Conservation (phyloP, 2,888 invertebrate genomes). For the Congeria kusceri region DNA sequence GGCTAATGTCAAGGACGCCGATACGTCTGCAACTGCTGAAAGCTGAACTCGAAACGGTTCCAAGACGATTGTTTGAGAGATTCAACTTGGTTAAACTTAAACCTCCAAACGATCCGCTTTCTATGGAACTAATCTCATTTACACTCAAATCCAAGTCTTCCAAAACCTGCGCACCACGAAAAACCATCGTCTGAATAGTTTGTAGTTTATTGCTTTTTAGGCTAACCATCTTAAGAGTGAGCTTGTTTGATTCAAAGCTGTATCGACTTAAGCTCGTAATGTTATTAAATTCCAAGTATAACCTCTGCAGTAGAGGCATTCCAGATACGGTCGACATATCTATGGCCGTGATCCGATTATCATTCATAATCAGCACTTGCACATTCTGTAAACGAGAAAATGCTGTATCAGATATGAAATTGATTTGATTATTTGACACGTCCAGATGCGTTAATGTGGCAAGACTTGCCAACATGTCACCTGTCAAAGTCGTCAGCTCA, state of each 20-base stretch:
- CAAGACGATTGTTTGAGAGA: constrained; percentile 68
- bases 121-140: constrained; percentile 68
- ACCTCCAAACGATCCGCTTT: constrained; percentile 65
- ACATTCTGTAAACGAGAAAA: constrained; percentile 59
- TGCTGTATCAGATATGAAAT: constrained; percentile 42
- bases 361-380: constrained; percentile 44
- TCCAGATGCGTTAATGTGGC: constrained; percentile 55
- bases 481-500: constrained; percentile 46
- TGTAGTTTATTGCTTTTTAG: constrained; percentile 64
- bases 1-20: constrained; percentile 65
- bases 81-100: constrained; percentile 65
- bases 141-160: constrained; percentile 63
- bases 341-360: constrained; percentile 63
- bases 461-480: constrained; percentile 56
- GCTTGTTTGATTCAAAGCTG: constrained; percentile 48
- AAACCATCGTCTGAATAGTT: constrained; percentile 63
- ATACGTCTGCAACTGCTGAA: constrained; percentile 68
- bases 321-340: constrained; percentile 57
- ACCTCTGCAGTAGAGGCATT: constrained; percentile 47
- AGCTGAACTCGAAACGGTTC: constrained; percentile 60
- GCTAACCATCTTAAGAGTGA: constrained; percentile 50
- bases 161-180: constrained; percentile 64
- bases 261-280: constrained; percentile 48
- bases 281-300: constrained; percentile 62
- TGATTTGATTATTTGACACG: constrained; percentile 65